phyloP scores from a whole-genome alignment of 1,140 invertebrate species.

The Formica selysi region DNA sequence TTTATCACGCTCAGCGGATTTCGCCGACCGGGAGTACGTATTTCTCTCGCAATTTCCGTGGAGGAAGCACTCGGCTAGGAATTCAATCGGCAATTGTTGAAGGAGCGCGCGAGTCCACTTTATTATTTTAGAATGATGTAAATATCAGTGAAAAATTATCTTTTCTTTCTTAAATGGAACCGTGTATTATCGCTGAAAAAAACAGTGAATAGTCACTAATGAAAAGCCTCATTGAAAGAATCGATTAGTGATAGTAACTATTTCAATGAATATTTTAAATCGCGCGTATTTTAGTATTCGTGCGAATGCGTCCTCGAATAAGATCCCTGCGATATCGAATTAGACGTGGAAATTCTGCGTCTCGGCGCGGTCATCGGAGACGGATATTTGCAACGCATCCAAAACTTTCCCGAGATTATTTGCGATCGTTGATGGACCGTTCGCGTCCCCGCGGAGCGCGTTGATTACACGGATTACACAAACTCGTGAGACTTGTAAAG shows the following conservation, averaged over 20 bases:
- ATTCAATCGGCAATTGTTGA: slow-evolving; percentile 44
- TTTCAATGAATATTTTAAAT: too few species aligned
- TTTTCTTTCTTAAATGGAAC: too few species aligned
- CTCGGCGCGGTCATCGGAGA: slow-evolving; percentile 44
- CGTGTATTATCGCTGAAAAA: too few species aligned
- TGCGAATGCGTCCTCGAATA: not conserved
- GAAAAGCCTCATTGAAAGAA: too few species aligned
- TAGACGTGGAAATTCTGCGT: not conserved
- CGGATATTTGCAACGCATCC: slow-evolving; percentile 34
- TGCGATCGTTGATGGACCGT: slow-evolving; percentile 61
- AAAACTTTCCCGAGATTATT: slow-evolving; percentile 69
- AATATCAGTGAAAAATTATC: not conserved
- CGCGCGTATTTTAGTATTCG: not conserved
- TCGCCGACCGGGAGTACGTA: slow-evolving; percentile 30
- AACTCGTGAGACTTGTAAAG: slow-evolving; percentile 60
- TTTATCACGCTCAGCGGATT: slow-evolving; percentile 68
- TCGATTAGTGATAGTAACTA: too few species aligned
- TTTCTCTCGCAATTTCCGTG: slow-evolving; percentile 57
- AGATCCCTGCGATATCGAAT: not conserved
- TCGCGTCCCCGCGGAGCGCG: slow-evolving; percentile 66
- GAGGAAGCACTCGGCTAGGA: slow-evolving; percentile 15
- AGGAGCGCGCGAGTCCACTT: not conserved
- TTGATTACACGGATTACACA: slow-evolving; percentile 59
- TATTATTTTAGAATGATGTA: not conserved
- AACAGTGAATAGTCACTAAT: too few species aligned